Base-by-base conservation (phyloP, 2,797 vertebrate species). In the Lithobates sylvaticus region DNA sequence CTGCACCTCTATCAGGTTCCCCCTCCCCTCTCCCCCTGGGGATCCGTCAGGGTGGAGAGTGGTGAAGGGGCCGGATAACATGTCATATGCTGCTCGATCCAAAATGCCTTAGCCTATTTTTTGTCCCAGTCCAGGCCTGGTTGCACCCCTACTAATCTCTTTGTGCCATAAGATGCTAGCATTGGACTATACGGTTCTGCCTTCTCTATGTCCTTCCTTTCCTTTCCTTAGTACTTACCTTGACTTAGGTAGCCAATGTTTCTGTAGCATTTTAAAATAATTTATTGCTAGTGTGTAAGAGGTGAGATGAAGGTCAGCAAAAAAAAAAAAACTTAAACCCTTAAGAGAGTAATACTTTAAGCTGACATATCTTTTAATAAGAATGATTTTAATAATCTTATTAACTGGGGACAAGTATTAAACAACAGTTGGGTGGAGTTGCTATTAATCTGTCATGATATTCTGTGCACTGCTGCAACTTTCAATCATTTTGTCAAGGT, bases 361-460 rank as follows among this genome's bases (percentile, higher is more conserved):
- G 21, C 21, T 61, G 54, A 61, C 0, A 68, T 68, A 68, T 29
- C 5, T 27, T 29, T 50, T 80, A 80, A 65, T 77, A 77, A 32
- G n/a, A 78, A 78, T 12, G 4, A 47, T 78, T 68, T 68, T 32
- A 50, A 44, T 54, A 27, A 47, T 42, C 39, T 54, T 69, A 80
- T 69, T 80, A 65, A 23, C 67, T 70, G 8, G 42, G 78, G 27
- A 80, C 69, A 70, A 54, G 67, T 7, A 8, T 34, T n/a, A 29
- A 50, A 32, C 36, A 69, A 70, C 54, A 50, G 50, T 58, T 71
- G 29, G 32, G 78, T 81, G 44, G 67, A n/a, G 68, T 58, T 81
- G 21, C 47, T 71, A 8, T 71, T 29, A 69, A 15, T 82, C 29
- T 71, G 80, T 29, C 69, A 73, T 64, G n/a, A 26, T 64, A 74